These are phyloP conservation scores for Oreotragus oreotragus DNA, from an alignment of 2,113 vertebrate species.

Conservation along the genomic window DNA sequence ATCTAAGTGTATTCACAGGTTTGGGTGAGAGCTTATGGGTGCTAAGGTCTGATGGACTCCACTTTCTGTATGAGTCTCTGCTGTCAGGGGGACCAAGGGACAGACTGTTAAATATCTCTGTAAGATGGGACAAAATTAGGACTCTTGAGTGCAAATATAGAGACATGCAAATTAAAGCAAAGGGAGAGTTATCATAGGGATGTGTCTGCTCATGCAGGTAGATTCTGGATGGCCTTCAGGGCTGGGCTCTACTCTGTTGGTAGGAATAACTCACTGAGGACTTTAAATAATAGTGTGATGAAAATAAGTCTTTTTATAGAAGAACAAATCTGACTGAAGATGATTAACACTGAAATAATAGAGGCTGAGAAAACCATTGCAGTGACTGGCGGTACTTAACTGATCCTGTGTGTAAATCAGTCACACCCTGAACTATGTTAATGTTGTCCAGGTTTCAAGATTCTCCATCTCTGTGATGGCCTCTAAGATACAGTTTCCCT, in stretches of 20 bases:
- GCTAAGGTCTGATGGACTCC: not conserved
- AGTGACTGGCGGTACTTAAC: not conserved
- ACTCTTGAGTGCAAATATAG: not conserved
- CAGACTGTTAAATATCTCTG: not conserved
- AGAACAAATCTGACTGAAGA: not conserved
- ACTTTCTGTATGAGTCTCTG: not conserved
- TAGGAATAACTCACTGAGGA: not conserved
- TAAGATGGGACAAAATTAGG: not conserved
- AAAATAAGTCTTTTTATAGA: not conserved
- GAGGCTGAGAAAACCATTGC: not conserved
- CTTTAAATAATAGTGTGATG: not conserved
- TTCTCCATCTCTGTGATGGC: not conserved
- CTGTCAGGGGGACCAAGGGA: not conserved
- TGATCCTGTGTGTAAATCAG: not conserved
- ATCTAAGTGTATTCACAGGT: not conserved
- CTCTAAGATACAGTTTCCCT: not conserved
- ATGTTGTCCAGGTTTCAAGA: not conserved
- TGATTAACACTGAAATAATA: not conserved
- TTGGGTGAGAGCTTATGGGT: not conserved
- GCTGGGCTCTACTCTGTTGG: not conserved
- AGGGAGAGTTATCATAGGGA: not conserved
- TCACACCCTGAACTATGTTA: not conserved
- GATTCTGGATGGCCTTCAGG: not conserved
- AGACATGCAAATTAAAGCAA: not conserved
- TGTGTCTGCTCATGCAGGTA: not conserved